A percentile compares a stretch with the other conserved stretches of the same genome.
Evolutionary conservation across 1,140 invertebrate genomes (phyloP).

Genomic region (Heterodera schachtii): DNA sequence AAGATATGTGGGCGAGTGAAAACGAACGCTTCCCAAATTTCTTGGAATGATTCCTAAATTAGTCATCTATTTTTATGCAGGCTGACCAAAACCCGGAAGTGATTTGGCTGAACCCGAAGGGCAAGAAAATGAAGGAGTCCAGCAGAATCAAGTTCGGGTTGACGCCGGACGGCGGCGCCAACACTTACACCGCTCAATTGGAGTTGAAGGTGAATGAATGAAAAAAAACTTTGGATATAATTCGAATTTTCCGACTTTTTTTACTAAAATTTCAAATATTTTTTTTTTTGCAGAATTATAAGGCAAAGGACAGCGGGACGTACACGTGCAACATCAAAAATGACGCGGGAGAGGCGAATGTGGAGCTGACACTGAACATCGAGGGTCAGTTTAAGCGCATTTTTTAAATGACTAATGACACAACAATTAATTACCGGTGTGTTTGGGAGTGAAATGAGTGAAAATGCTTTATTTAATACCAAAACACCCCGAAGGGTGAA

Average conservation of each 20-base stretch:
- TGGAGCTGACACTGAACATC: constrained; percentile 95
- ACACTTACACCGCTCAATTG: constrained; percentile 64
- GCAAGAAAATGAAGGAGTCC: constrained; percentile 66
- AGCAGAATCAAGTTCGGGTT: constrained; percentile 63
- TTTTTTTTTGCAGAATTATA: constrained; percentile 77
- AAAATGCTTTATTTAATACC: too few species aligned
- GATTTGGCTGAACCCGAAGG: constrained; percentile 65
- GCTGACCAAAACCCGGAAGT: constrained; percentile 64
- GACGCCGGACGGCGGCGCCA: constrained; percentile 57
- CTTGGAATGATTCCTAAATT: too few species aligned
- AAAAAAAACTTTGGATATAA: too few species aligned
- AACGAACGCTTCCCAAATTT: too few species aligned
- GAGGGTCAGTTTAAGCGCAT: constrained; percentile 71
- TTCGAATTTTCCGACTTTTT: neutral
- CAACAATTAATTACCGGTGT: neutral
- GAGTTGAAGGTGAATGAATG: constrained; percentile 61
- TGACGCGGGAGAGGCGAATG: constrained; percentile 94
- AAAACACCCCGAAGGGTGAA: too few species aligned
- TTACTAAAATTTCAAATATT: neutral
- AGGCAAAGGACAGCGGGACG: constrained; percentile 88
- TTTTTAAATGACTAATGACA: neutral
- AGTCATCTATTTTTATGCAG: neutral
- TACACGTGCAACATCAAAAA: constrained; percentile 96
- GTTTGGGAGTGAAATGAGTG: neutral
- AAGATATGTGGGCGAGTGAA: too few species aligned